Percentiles rank a stretch among this genome's conserved stretches.
phyloP scores from a whole-genome alignment of 1,140 invertebrate genomes.

The Ceratosolen solmsi region DNA sequence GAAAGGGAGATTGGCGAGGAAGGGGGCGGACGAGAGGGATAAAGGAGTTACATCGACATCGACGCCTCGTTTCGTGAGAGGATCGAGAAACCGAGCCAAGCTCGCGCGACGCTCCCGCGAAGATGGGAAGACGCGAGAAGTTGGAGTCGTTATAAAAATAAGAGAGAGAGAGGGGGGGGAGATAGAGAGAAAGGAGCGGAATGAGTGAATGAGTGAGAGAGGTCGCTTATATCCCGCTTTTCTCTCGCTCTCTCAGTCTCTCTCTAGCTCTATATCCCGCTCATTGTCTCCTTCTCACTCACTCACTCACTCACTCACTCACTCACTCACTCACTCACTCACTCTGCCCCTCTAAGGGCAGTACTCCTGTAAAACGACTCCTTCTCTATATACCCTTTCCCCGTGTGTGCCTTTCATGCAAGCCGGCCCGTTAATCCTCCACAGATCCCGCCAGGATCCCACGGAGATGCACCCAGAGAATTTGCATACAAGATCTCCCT shows the following conservation, averaged over 20 bases:
- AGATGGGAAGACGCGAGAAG: slow-evolving; percentile 15
- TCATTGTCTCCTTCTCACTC: slow-evolving; percentile 44
- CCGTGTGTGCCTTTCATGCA: slow-evolving; percentile 65
- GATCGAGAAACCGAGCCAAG: not conserved
- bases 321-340: slow-evolving; percentile 41
- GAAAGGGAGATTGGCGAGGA: not conserved
- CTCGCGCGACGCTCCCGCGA: slow-evolving; percentile 6
- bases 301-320: slow-evolving; percentile 29
- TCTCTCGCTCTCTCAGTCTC: slow-evolving; percentile 40
- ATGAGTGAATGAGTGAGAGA: slow-evolving; percentile 13
- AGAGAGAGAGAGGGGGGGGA: slow-evolving; percentile 23
- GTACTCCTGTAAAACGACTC: slow-evolving; percentile 47
- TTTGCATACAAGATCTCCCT: slow-evolving; percentile 74
- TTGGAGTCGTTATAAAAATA: slow-evolving; percentile 34
- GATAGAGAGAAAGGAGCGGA: slow-evolving; percentile 30
- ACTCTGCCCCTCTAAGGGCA: slow-evolving; percentile 43
- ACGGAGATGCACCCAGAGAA: slow-evolving; percentile 73
- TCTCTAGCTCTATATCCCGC: slow-evolving; percentile 32
- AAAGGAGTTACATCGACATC: slow-evolving; percentile 13
- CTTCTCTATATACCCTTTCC: slow-evolving; percentile 30
- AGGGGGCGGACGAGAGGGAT: not conserved
- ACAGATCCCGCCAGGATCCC: slow-evolving; percentile 72
- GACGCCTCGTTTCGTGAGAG: not conserved
- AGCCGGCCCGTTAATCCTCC: slow-evolving; percentile 74
- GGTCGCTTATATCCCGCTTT: slow-evolving; percentile 40